Percentiles rank a stretch among this genome's conserved stretches.
These are phyloP conservation scores for Sphaerophoria taeniata DNA, from an alignment of 2,888 invertebrate species.

Conservation along the genomic window DNA sequence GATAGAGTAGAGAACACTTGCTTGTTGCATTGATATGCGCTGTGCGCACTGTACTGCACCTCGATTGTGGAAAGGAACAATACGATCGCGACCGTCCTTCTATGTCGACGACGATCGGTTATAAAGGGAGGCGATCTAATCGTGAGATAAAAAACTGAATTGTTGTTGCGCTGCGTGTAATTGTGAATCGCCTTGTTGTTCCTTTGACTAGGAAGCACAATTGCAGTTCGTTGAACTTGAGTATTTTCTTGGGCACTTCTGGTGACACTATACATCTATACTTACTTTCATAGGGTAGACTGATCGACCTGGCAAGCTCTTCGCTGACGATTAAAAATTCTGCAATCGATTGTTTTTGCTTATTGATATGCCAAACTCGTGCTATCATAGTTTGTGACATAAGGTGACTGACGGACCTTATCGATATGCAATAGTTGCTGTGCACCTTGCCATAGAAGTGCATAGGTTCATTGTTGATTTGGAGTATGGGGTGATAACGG, in stretches of 20 bases:
- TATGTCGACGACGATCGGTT: slow-evolving; percentile 11
- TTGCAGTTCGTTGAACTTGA: slow-evolving; percentile 56
- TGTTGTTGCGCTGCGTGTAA: slow-evolving; percentile 65
- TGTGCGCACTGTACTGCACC: too few species aligned
- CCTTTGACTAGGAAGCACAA: slow-evolving; percentile 61
- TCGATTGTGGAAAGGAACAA: slow-evolving; percentile 29
- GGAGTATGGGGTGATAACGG: too few species aligned
- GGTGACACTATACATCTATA: slow-evolving; percentile 51
- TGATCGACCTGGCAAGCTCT: slow-evolving; percentile 20
- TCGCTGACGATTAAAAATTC: slow-evolving; percentile 62
- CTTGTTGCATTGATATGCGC: too few species aligned
- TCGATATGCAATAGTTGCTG: slow-evolving; percentile 8
- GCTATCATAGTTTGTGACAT: slow-evolving; percentile 5
- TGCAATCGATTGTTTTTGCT: slow-evolving; percentile 51
- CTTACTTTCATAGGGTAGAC: slow-evolving; percentile 15
- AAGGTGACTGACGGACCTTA: slow-evolving; percentile 3
- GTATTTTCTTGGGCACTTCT: slow-evolving; percentile 7
- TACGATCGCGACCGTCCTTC: too few species aligned
- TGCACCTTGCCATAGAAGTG: slow-evolving; percentile 1
- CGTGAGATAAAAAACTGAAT: slow-evolving; percentile 66
- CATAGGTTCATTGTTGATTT: too few species aligned
- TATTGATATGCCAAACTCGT: slow-evolving; percentile 60
- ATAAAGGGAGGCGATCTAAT: slow-evolving; percentile 65
- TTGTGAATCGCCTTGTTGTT: slow-evolving; percentile 61
- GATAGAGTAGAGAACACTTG: slow-evolving; percentile 46